Evolutionary conservation across 2,113 vertebrate species (phyloP).

Genomic region (Todiramphus chloris): DNA sequence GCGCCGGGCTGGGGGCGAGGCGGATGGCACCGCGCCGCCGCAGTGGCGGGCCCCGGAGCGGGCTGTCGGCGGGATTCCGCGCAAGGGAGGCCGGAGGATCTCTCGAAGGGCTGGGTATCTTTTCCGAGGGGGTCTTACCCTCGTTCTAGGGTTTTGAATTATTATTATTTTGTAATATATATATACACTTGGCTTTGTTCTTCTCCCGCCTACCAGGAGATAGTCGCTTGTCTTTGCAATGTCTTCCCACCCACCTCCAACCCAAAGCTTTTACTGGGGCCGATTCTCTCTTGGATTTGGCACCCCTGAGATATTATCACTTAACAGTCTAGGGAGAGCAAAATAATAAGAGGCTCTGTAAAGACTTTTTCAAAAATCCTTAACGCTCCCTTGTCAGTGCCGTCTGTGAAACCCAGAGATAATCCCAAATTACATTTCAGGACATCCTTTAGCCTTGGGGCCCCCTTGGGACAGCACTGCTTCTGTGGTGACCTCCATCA

Average conservation of each 20-base stretch:
- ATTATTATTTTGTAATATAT: neutral
- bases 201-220: neutral
- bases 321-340: neutral
- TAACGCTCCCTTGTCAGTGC: neutral
- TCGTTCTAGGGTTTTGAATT: too few relatives aligned
- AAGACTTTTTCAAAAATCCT: neutral
- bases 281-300: neutral
- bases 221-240: neutral
- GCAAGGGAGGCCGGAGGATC: accelerated
- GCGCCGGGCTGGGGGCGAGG: neutral
- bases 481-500: accelerated
- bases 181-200: neutral
- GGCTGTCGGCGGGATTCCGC: neutral
- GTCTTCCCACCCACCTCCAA: neutral
- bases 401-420: neutral
- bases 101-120: neutral
- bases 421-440: neutral
- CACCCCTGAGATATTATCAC: neutral
- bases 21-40: neutral
- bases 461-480: neutral
- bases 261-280: neutral
- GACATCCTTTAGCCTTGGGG: too few relatives aligned
- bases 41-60: too few relatives aligned
- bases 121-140: too few relatives aligned
- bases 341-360: neutral